A percentile compares a stretch with the other conserved stretches of the same genome.
These are phyloP conservation scores for Fragum fragum DNA, from an alignment of 2,888 invertebrate species.

Conservation along the genomic window DNA sequence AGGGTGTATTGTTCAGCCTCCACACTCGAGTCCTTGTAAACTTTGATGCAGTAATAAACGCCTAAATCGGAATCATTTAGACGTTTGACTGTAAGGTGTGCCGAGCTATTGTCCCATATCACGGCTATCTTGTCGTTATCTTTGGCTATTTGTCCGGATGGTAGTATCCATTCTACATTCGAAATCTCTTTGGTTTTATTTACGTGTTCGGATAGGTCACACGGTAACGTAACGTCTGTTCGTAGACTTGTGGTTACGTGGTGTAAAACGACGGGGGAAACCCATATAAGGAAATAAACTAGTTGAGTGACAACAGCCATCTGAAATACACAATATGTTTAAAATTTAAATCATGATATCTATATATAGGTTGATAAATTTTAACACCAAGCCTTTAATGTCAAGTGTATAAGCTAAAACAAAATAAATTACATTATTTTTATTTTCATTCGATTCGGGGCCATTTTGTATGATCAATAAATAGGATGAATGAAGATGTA, in stretches of 20 bases:
- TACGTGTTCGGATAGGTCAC: conserved; percentile 9
- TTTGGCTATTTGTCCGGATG: conserved; percentile 30
- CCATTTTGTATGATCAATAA: too few species aligned
- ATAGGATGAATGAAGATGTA: too few species aligned
- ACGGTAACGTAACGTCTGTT: conserved; percentile 23
- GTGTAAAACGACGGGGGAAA: conserved; percentile 1
- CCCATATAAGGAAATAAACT: conserved; percentile 14
- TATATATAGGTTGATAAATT: too few species aligned
- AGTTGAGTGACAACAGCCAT: neutral
- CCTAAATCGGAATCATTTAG: conserved; percentile 69
- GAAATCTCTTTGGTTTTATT: neutral
- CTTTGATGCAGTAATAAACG: conserved; percentile 72
- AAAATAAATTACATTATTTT: too few species aligned
- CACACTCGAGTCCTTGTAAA: conserved; percentile 53
- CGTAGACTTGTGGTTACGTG: conserved; percentile 20
- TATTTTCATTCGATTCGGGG: too few species aligned
- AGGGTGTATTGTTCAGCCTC: conserved; percentile 66
- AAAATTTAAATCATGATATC: too few species aligned
- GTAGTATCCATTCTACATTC: conserved; percentile 40
- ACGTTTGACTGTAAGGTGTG: conserved; percentile 2
- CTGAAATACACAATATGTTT: conserved; percentile 8
- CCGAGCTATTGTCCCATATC: neutral
- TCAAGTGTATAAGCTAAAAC: too few species aligned
- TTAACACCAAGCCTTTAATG: too few species aligned
- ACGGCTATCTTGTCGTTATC: neutral